phyloP scores from a whole-genome alignment of 2,797 vertebrate species.

The Gymnocypris eckloni region DNA sequence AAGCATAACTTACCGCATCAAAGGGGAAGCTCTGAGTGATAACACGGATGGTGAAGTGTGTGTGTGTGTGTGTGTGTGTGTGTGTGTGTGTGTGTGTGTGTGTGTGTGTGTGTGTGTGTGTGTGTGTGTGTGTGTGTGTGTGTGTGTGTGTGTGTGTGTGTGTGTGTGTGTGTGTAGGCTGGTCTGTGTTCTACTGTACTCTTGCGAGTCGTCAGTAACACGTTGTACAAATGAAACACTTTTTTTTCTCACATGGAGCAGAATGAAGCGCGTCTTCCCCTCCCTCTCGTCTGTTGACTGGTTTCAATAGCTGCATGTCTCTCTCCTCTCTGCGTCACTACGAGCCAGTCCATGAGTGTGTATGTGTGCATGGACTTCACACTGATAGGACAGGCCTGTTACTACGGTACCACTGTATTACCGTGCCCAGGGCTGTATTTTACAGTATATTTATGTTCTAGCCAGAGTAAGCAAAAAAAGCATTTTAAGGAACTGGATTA shows the following conservation, averaged over 20 bases:
- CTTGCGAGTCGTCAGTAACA: conserved; percentile 7
- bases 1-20: not conserved
- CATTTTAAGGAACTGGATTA: not conserved
- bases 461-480: not conserved
- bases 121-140: too few relatives aligned
- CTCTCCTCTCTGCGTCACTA: conserved; percentile 3
- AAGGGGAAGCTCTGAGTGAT: not conserved
- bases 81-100: conserved; percentile 22
- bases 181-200: conserved; percentile 70
- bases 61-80: not conserved
- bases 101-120: not conserved
- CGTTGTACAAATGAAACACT: conserved; percentile 18
- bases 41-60: conserved; percentile 23
- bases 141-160: too few relatives aligned
- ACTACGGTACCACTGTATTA: not conserved
- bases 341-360: not conserved
- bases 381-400: conserved; percentile 11
- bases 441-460: not conserved
- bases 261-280: not conserved
- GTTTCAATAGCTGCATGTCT: conserved; percentile 7
- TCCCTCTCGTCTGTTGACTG: not conserved
- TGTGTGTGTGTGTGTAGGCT: not conserved
- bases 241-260: conserved; percentile 7
- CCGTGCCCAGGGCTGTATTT: not conserved
- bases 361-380: not conserved